Conservation (phyloP, 2,888 invertebrate species). For the Gastracanthus pulcherrimus region DNA sequence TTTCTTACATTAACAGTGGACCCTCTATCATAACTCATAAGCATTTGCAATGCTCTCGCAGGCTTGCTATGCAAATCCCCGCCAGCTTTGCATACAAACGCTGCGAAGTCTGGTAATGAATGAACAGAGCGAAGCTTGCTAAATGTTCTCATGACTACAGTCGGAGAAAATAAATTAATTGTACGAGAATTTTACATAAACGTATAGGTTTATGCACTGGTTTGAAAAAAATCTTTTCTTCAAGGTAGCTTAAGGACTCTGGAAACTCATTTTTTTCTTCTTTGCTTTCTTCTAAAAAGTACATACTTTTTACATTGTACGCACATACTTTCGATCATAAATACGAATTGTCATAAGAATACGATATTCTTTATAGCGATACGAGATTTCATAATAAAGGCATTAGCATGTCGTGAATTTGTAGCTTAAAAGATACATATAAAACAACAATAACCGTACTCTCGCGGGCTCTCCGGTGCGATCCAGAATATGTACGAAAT, state of each 20-base stretch:
- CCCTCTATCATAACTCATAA: slow-evolving; percentile 4
- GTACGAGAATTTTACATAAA: background rate
- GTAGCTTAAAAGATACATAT: slow-evolving; percentile 20
- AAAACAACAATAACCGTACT: slow-evolving; percentile 13
- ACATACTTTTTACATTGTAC: background rate
- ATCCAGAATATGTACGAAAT: slow-evolving; percentile 9
- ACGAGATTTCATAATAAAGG: slow-evolving; percentile 35
- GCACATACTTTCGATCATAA: slow-evolving; percentile 8
- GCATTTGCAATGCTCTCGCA: background rate
- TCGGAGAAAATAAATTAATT: slow-evolving; percentile 9
- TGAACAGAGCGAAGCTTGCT: background rate
- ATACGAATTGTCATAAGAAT: background rate
- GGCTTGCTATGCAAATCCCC: slow-evolving; percentile 34
- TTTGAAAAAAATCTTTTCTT: background rate
- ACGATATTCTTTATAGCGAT: background rate
- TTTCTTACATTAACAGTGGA: background rate
- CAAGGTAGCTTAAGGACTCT: too few relatives aligned
- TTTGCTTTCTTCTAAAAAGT: background rate
- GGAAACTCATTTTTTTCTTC: too few relatives aligned
- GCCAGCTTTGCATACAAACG: slow-evolving; percentile 23
- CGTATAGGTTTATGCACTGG: too few relatives aligned
- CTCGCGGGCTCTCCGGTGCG: background rate
- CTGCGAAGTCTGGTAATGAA: background rate
- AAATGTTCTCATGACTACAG: background rate
- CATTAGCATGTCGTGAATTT: slow-evolving; percentile 31